These are phyloP conservation scores for Lutra lutra DNA, from an alignment of 2,797 vertebrate species.

Conservation along the genomic window DNA sequence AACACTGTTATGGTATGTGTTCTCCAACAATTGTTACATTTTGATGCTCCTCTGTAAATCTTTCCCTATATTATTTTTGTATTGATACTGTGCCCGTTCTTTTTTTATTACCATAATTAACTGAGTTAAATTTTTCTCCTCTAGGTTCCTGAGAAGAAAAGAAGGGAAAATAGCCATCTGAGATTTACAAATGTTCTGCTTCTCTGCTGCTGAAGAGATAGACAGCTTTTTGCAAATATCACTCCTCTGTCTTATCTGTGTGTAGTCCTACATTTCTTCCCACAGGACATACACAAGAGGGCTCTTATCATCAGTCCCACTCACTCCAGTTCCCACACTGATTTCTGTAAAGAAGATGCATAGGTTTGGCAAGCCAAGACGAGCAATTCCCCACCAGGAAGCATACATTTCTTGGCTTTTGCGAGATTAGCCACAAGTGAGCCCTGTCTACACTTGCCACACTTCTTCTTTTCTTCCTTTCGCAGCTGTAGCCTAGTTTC, in stretches of 20 bases:
- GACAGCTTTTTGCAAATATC: background rate
- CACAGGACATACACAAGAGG: background rate
- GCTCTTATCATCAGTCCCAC: background rate
- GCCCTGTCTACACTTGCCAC: background rate
- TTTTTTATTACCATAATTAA: slow-evolving; percentile 9
- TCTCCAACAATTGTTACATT: slow-evolving; percentile 2
- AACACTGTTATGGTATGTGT: slow-evolving; percentile 15
- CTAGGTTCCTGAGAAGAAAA: background rate
- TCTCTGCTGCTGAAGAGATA: background rate
- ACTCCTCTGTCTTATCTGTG: background rate
- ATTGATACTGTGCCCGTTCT: background rate
- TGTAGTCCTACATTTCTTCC: background rate
- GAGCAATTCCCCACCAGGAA: background rate
- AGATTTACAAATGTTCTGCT: background rate
- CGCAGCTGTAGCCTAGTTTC: background rate
- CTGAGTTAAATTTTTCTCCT: background rate
- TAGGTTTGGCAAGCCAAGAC: background rate
- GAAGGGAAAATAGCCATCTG: background rate
- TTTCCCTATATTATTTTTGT: slow-evolving; percentile 11
- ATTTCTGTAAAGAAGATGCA: background rate
- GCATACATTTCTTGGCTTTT: background rate
- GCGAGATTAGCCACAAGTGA: background rate
- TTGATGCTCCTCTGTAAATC: background rate
- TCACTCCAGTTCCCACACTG: background rate
- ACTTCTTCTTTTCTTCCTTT: background rate